Evolutionary conservation across 2,888 invertebrate species (phyloP).

Genomic region (Biston stratarius): DNA sequence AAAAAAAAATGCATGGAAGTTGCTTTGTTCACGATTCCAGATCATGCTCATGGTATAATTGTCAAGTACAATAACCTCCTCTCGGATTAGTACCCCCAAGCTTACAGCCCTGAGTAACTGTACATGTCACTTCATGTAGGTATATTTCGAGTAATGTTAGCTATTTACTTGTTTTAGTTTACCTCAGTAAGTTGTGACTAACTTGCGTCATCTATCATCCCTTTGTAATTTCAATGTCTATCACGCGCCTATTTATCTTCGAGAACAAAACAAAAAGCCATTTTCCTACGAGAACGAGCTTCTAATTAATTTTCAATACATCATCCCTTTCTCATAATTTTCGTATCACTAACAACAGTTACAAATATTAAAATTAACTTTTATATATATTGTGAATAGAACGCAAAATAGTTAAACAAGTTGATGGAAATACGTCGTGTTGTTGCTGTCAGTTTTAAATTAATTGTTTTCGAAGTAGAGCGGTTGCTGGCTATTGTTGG

Average conservation of each 20-base stretch:
- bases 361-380: background rate
- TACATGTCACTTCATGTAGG: no score
- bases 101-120: no score
- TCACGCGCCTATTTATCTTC: constrained; percentile 2
- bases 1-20: no score
- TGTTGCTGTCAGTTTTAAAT: constrained; percentile 35
- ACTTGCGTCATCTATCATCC: constrained; percentile 1
- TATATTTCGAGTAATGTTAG: background rate
- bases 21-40: no score
- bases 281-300: constrained; percentile 49
- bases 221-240: background rate
- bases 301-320: constrained; percentile 55
- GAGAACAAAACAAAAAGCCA: constrained; percentile 37
- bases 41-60: no score
- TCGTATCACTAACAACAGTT: background rate
- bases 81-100: no score
- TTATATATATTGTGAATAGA: constrained; percentile 14
- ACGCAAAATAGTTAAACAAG: constrained; percentile 42
- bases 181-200: constrained; percentile 1
- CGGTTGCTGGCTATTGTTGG: constrained; percentile 59
- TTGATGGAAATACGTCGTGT: constrained; percentile 13
- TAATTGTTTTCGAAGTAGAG: constrained; percentile 59
- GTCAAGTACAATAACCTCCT: no score
- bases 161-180: background rate
- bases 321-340: constrained; percentile 46